phyloP scores from a whole-genome alignment of 2,888 invertebrate species.

The Dermolepida albohirtum region DNA sequence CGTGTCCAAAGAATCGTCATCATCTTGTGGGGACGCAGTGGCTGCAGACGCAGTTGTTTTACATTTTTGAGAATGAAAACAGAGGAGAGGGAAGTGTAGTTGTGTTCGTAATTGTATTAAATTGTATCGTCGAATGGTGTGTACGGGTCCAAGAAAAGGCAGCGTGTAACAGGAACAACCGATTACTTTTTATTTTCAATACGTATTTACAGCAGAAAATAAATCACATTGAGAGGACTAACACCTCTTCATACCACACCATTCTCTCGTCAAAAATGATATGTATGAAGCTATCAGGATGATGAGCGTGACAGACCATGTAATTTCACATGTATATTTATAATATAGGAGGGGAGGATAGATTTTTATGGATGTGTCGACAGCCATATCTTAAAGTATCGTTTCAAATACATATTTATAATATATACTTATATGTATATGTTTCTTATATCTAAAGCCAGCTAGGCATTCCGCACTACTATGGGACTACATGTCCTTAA shows the following conservation, averaged over 20 bases:
- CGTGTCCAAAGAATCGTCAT: conserved; percentile 69
- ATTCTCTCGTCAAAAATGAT: conserved; percentile 48
- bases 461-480: conserved; percentile 61
- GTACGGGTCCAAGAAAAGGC: conserved; percentile 38
- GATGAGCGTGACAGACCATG: conserved; percentile 38
- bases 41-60: conserved; percentile 53
- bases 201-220: conserved; percentile 52
- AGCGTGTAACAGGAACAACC: conserved; percentile 46
- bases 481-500: conserved; percentile 37
- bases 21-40: conserved; percentile 68
- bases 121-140: conserved; percentile 25
- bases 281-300: conserved; percentile 50
- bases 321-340: conserved; percentile 25
- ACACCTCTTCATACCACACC: conserved; percentile 51
- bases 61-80: conserved; percentile 22
- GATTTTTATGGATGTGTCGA: conserved; percentile 57
- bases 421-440: conserved; percentile 46
- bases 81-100: conserved; percentile 11
- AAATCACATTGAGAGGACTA: conserved; percentile 54
- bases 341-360: conserved; percentile 21
- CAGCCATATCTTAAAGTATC: conserved; percentile 54
- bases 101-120: conserved; percentile 4
- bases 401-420: conserved; percentile 45
- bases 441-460: conserved; percentile 55
- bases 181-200: conserved; percentile 40